Conservation (phyloP, 2,113 vertebrate species). For the Caracal caracal region DNA sequence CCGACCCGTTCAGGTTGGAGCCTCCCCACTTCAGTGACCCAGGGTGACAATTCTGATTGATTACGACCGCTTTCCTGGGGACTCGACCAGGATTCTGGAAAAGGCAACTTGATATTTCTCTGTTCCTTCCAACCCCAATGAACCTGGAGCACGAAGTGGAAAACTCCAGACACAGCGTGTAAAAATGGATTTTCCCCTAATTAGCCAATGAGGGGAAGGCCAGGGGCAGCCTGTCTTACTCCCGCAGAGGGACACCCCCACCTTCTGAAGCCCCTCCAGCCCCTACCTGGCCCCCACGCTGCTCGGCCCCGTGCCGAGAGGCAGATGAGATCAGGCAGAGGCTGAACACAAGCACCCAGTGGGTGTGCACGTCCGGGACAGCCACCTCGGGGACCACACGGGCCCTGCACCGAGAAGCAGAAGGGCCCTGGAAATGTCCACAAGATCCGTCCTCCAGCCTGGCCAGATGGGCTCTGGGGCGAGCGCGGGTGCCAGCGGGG, state of each 20-base stretch:
- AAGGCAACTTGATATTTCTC: slow-evolving; percentile 5
- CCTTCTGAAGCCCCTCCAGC: neutral
- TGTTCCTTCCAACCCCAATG: neutral
- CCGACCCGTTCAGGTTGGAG: neutral
- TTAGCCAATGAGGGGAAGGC: neutral
- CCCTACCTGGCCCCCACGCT: neutral
- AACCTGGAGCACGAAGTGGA: neutral
- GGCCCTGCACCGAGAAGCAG: neutral
- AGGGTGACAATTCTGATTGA: neutral
- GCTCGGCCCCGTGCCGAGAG: neutral
- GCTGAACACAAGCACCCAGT: neutral
- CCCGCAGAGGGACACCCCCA: accelerated
- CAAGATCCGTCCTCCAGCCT: neutral
- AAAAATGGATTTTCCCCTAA: neutral
- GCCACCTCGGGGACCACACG: neutral
- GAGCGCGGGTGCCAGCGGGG: neutral
- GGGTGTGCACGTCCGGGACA: accelerated
- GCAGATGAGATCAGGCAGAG: neutral
- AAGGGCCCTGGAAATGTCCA: neutral
- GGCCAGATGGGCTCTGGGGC: neutral
- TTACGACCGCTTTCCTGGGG: neutral
- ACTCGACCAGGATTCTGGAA: neutral
- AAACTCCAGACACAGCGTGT: neutral
- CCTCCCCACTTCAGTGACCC: neutral
- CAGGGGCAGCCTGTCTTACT: neutral